phyloP scores from a whole-genome alignment of 2,113 vertebrate species.

The Prionailurus bengalensis region DNA sequence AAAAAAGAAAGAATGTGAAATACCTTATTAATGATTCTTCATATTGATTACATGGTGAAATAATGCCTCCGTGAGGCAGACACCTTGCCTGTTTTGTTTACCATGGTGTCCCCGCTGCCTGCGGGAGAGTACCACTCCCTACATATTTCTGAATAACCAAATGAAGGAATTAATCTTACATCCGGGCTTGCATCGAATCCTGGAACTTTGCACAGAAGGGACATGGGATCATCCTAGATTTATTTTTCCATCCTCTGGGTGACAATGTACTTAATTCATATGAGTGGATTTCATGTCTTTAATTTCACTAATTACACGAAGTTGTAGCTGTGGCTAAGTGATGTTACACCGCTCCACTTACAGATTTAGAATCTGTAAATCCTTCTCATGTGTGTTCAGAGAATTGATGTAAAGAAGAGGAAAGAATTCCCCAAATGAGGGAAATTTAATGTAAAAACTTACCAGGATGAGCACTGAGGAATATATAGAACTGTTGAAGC shows the following conservation, averaged over 20 bases:
- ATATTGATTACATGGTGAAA: background rate
- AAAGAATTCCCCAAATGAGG: constrained; percentile 48
- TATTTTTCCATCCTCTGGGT: constrained; percentile 33
- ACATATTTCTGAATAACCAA: constrained; percentile 24
- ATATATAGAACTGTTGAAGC: background rate
- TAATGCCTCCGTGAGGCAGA: background rate
- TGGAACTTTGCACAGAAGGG: constrained; percentile 18
- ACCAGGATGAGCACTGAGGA: background rate
- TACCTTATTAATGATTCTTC: constrained; percentile 7
- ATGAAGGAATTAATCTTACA: constrained; percentile 51
- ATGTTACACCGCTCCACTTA: constrained; percentile 37
- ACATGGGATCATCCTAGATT: background rate
- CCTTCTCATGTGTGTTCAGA: constrained; percentile 57
- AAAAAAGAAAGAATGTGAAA: background rate
- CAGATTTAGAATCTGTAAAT: constrained; percentile 64
- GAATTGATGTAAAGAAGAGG: constrained; percentile 48
- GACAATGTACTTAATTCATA: constrained; percentile 47
- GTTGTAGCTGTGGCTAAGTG: constrained; percentile 55
- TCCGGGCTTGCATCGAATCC: background rate
- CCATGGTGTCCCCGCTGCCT: background rate
- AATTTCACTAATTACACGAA: constrained; percentile 58
- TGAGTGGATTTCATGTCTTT: constrained; percentile 57
- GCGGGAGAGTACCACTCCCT: background rate
- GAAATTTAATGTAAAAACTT: constrained; percentile 44
- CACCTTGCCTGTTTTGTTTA: background rate